Conservation (phyloP, 2,113 vertebrate species). For the Oreochromis tanganicae region DNA sequence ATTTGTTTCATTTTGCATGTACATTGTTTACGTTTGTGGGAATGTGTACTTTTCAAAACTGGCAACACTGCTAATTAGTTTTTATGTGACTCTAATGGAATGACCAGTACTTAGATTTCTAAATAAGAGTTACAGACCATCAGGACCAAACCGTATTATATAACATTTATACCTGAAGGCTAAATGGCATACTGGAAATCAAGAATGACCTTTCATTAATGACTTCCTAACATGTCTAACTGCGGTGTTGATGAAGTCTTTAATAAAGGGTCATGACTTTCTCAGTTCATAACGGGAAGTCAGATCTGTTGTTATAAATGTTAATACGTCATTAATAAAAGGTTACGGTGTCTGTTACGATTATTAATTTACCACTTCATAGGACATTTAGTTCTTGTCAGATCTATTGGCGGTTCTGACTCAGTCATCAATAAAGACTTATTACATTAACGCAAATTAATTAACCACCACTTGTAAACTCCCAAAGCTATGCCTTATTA, state of each 20-base stretch:
- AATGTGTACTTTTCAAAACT: neutral
- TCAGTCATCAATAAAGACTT: neutral
- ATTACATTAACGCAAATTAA: neutral
- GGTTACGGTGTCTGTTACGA: neutral
- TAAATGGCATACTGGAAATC: conserved; percentile 7
- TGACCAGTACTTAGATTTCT: neutral
- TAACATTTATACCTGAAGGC: conserved; percentile 3
- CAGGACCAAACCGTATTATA: neutral
- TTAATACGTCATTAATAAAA: conserved; percentile 42
- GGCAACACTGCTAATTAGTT: neutral
- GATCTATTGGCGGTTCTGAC: neutral
- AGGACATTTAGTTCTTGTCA: neutral
- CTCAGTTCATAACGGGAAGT: neutral
- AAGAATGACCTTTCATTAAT: conserved; percentile 39
- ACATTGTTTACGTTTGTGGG: neutral
- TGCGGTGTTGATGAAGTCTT: conserved; percentile 1
- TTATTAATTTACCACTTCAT: neutral
- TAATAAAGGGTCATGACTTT: neutral
- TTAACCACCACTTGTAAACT: neutral
- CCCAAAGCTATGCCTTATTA: neutral
- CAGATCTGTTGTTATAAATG: conserved; percentile 1
- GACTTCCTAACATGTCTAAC: conserved; percentile 24
- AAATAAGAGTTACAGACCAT: neutral
- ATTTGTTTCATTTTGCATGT: neutral
- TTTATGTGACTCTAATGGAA: neutral